phyloP scores from a whole-genome alignment of 2,797 vertebrate genomes.

The Malacoraja senta region DNA sequence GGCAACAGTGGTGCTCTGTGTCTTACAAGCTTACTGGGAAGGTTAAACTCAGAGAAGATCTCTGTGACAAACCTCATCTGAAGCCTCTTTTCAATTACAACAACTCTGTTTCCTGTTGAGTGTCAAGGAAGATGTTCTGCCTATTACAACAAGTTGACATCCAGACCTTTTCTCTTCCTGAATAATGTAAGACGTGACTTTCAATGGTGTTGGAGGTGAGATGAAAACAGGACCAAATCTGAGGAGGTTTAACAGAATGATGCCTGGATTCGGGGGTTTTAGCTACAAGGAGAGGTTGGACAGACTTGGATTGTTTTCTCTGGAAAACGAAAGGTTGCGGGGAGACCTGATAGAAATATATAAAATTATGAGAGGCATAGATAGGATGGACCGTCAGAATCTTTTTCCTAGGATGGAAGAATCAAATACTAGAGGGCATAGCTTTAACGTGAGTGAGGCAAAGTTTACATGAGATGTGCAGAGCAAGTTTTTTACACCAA shows the following conservation, averaged over 20 bases:
- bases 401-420: no score
- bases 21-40: background rate
- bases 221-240: background rate
- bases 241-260: background rate
- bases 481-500: no score
- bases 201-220: background rate
- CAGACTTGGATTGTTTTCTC: no score
- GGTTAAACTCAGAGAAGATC: background rate
- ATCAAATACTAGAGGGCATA: no score
- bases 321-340: no score
- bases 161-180: background rate
- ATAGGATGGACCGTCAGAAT: no score
- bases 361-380: no score
- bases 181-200: background rate
- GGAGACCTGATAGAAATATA: no score
- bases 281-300: no score
- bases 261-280: no score
- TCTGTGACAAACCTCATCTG: background rate
- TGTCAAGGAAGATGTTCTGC: background rate
- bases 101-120: background rate
- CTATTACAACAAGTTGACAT: background rate
- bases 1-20: background rate
- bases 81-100: background rate
- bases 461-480: no score
- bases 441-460: no score